phyloP scores from a whole-genome alignment of 2,113 vertebrate genomes.

The Callionymus lyra region DNA sequence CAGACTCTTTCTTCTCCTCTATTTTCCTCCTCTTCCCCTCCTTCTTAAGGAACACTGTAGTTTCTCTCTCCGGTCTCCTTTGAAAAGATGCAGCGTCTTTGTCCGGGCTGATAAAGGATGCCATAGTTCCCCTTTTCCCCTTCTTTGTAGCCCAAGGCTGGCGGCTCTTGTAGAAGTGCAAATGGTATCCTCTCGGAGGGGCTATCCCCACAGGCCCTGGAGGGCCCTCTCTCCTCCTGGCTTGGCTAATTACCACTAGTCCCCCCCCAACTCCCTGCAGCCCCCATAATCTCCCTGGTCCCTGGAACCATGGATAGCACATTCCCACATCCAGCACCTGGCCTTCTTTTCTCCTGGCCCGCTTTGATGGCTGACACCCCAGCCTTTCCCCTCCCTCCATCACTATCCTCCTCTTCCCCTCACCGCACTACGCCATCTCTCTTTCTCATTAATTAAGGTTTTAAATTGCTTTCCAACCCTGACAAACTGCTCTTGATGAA shows the following conservation, averaged over 20 bases:
- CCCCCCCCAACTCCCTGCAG: slow-evolving; percentile 6
- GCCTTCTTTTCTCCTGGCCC: slow-evolving; percentile 68
- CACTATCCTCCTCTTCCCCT: slow-evolving; percentile 42
- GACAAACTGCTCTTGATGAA: slow-evolving; percentile 80
- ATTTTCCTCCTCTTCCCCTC: slow-evolving; percentile 44
- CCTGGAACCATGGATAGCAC: slow-evolving; percentile 53
- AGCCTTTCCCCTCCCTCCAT: slow-evolving; percentile 44
- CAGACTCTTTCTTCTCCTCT: slow-evolving; percentile 45
- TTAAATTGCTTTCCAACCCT: slow-evolving; percentile 78
- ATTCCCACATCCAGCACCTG: slow-evolving; percentile 70
- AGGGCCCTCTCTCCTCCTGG: slow-evolving; percentile 63
- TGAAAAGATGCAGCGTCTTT: slow-evolving; percentile 73
- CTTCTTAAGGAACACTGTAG: slow-evolving; percentile 51
- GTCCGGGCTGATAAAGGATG: slow-evolving; percentile 71
- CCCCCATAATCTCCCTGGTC: slow-evolving; percentile 36
- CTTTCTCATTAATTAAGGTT: slow-evolving; percentile 73
- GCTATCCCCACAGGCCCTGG: slow-evolving; percentile 61
- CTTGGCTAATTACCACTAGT: slow-evolving; percentile 62
- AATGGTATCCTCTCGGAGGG: slow-evolving; percentile 69
- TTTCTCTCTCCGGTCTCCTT: slow-evolving; percentile 62
- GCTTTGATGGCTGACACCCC: slow-evolving; percentile 75
- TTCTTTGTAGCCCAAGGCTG: slow-evolving; percentile 60
- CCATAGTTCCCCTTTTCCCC: slow-evolving; percentile 75
- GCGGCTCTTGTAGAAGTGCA: slow-evolving; percentile 75
- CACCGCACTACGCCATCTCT: slow-evolving; percentile 43